These are phyloP conservation scores for Acanthornis magna DNA, from an alignment of 2,797 vertebrate species.

Conservation along the genomic window DNA sequence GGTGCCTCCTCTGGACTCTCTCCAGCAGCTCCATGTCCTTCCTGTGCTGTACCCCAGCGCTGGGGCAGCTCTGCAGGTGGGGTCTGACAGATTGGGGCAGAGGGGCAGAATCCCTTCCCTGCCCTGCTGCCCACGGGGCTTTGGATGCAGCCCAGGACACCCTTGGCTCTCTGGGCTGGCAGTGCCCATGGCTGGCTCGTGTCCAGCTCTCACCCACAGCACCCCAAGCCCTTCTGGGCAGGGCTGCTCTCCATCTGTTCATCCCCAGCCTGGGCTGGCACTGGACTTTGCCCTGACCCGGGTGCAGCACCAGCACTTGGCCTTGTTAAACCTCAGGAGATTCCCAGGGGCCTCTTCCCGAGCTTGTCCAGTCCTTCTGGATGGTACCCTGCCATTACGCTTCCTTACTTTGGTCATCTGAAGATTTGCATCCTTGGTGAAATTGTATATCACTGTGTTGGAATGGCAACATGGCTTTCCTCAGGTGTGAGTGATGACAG, in stretches of 20 bases:
- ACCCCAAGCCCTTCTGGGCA: neutral
- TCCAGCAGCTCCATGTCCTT: neutral
- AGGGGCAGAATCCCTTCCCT: neutral
- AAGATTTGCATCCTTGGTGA: neutral
- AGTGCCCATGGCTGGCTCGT: neutral
- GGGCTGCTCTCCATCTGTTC: neutral
- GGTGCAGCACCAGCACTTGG: neutral
- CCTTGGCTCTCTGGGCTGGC: neutral
- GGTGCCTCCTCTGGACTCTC: neutral
- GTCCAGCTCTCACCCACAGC: neutral
- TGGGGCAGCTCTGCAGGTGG: neutral
- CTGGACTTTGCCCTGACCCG: neutral
- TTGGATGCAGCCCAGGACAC: neutral
- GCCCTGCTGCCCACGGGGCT: neutral
- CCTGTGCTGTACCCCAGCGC: neutral
- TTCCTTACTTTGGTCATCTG: neutral
- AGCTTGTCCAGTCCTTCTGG: neutral
- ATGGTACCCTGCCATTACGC: neutral
- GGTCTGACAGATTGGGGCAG: neutral
- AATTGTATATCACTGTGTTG: neutral
- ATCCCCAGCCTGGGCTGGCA: neutral
- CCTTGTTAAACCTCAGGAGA: neutral
- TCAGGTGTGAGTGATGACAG: neutral
- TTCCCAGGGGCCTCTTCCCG: fast-evolving
- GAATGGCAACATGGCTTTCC: neutral